Percentiles rank a stretch among this genome's conserved stretches.
Conservation (phyloP, 1,140 invertebrate genomes). For the Monochamus saltuarius region DNA sequence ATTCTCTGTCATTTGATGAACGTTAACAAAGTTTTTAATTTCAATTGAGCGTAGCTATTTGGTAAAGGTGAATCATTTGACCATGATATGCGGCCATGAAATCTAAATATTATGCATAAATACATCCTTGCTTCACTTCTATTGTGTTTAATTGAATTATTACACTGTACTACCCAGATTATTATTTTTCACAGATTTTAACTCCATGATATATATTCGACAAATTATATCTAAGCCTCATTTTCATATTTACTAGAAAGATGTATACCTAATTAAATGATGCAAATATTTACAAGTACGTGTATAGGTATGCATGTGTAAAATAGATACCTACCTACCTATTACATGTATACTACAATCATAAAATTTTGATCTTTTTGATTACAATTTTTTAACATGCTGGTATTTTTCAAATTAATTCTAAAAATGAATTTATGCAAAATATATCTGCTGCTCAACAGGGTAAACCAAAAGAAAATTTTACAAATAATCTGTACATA, state of each 20-base stretch:
- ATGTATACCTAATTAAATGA: too few species aligned
- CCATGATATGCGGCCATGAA: conserved; percentile 12
- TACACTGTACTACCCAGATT: background rate
- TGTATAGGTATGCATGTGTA: too few species aligned
- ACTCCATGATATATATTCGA: background rate
- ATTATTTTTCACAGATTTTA: background rate
- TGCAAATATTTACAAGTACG: too few species aligned
- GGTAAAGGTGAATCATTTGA: conserved; percentile 5
- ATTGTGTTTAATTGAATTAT: background rate
- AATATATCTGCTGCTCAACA: too few species aligned
- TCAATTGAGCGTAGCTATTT: background rate
- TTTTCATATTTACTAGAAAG: background rate
- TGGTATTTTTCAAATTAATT: too few species aligned
- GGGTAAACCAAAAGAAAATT: too few species aligned
- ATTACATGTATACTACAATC: too few species aligned
- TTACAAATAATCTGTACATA: too few species aligned
- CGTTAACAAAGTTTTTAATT: background rate
- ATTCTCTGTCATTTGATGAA: background rate
- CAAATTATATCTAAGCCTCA: background rate
- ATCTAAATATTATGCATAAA: conserved; percentile 14
- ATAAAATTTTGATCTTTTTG: too few species aligned
- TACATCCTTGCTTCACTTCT: background rate
- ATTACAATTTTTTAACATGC: too few species aligned
- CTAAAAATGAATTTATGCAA: too few species aligned
- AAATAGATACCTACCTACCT: too few species aligned